Evolutionary conservation across 2,113 vertebrate species (phyloP), one percentile per base, ranked within the genome.

Genomic region (Corythaeola cristata): DNA sequence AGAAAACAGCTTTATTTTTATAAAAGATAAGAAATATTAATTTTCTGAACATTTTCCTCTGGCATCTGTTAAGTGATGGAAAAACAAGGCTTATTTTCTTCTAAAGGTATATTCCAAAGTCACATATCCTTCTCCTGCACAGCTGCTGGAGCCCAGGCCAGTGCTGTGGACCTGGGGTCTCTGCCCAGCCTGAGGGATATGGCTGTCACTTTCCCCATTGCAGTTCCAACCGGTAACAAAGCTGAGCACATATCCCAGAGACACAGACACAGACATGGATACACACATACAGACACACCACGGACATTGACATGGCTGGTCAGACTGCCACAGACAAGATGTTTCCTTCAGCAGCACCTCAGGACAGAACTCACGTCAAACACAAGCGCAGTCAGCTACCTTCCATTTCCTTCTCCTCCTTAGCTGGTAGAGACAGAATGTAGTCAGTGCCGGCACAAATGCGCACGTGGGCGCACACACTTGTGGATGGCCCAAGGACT

Each of bases 381-480:
- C 22, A n/a, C 12, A 27, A 44, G 37, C 7, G 28, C 35, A 77
- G 23, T 4, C 66, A 63, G 22, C 2, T 37, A 30, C 28, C 8
- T 63, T 16, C 33, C 16, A 6, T 12, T 9, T 33, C 21, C 33
- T 60, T 41, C 19, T 64, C 6, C 32, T 58, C 39, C 30, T 30
- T 3, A 2, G 6, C 16, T 83, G 8, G 9, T 55, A 32, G 30
- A n/a, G 21, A 74, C 15, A 37, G 35, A 47, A 86, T 17, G 1
- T 49, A 37, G 49, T 0, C 3, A 30, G 49, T 7, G 30, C 35
- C 45, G 24, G 35, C 32, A 30, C 33, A 18, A 7, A 32, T 39
- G 39, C 7, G 15, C 12, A 20, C 5, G 2, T 1, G 1, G 0
- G 2, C 4, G 8, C 5, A 2, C 3, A 15, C 27, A n/a, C 12